Percentiles rank a stretch among this genome's conserved stretches.
phyloP scores from a whole-genome alignment of 1,140 invertebrate genomes.

The Pantala flavescens region DNA sequence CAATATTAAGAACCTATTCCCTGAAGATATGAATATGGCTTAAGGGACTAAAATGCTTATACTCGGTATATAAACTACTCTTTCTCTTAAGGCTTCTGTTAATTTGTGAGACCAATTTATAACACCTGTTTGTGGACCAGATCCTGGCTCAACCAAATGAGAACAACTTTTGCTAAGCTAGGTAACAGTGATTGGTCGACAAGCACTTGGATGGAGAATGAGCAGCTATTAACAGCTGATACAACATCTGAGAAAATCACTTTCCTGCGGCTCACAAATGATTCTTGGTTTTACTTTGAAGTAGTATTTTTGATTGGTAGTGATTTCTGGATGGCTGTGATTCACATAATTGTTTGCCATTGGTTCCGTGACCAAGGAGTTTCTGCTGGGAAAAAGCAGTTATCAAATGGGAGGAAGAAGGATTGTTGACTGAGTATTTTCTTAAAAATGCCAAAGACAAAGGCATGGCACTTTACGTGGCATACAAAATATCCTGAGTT shows the following conservation, averaged over 20 bases:
- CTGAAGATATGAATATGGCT: conserved; percentile 1
- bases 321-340: background rate
- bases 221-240: background rate
- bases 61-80: background rate
- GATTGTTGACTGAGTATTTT: background rate
- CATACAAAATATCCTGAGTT: background rate
- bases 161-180: background rate
- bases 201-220: background rate
- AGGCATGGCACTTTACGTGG: background rate
- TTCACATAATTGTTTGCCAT: background rate
- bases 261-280: background rate
- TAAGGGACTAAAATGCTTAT: background rate
- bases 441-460: background rate
- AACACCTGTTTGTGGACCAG: background rate
- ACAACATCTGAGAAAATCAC: background rate
- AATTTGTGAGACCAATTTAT: background rate
- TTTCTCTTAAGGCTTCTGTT: background rate
- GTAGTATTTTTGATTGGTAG: background rate
- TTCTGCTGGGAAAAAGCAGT: background rate
- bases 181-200: background rate
- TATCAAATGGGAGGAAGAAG: background rate
- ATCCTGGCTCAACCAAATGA: background rate
- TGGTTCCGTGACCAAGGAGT: background rate
- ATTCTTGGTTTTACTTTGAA: too few relatives aligned
- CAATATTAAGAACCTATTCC: background rate